Evolutionary conservation across 2,797 vertebrate genomes (phyloP).

Genomic region (Aeoliscus strigatus): DNA sequence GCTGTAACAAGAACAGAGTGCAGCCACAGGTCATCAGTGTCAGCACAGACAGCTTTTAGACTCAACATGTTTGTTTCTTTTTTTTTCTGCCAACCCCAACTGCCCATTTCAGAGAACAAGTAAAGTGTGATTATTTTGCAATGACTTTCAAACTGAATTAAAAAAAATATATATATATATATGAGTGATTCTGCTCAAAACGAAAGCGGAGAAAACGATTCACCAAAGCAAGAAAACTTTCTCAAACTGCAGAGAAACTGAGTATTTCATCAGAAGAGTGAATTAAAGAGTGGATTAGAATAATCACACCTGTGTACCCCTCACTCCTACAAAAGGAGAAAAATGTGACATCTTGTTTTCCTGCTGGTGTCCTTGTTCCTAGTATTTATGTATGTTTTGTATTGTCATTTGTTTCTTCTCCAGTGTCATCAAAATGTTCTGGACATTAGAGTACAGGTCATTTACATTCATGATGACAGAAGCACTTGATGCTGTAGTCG

Average conservation of each 20-base stretch:
- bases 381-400: neutral
- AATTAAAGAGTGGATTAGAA: too few species aligned
- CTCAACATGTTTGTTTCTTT: neutral
- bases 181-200: too few species aligned
- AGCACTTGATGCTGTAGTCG: neutral
- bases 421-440: neutral
- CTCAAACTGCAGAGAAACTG: too few species aligned
- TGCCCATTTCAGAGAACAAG: conserved; percentile 1
- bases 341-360: too few species aligned
- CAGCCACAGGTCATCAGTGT: conserved; percentile 61
- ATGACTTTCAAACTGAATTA: too few species aligned
- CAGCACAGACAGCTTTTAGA: conserved; percentile 63
- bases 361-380: neutral
- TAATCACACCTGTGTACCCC: too few species aligned
- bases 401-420: too few species aligned
- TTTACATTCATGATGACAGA: neutral
- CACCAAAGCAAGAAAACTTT: too few species aligned
- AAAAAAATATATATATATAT: too few species aligned
- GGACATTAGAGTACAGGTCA: conserved; percentile 1
- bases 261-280: too few species aligned
- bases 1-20: conserved; percentile 62
- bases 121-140: neutral
- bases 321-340: too few species aligned
- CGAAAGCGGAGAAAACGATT: too few species aligned
- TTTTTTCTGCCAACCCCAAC: conserved; percentile 4